Percentiles rank a stretch among this genome's conserved stretches.
Evolutionary conservation across 2,888 invertebrate species (phyloP).

Genomic region (Octonoba sinensis): DNA sequence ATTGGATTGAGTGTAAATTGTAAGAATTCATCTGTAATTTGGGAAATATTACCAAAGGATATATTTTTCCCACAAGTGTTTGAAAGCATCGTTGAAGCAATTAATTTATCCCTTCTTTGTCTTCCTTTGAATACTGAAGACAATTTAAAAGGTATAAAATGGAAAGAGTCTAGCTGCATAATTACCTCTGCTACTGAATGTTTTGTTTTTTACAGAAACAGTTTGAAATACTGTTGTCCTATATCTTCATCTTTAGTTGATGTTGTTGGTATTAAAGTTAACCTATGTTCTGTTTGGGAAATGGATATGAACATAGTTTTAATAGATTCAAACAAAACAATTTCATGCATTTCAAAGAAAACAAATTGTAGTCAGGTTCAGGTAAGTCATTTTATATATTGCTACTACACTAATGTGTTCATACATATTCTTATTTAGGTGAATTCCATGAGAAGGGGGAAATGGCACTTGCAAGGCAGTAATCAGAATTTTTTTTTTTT

Average conservation of each 20-base stretch:
- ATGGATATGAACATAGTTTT: not conserved
- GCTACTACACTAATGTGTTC: too few species aligned
- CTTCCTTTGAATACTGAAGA: not conserved
- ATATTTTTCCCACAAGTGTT: not conserved
- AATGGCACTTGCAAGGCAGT: too few species aligned
- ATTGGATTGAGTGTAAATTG: not conserved
- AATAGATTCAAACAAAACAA: not conserved
- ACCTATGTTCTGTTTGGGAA: not conserved
- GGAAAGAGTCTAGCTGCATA: not conserved
- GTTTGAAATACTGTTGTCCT: constrained; percentile 1
- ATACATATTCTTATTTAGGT: too few species aligned
- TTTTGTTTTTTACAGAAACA: not conserved
- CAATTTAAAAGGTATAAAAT: not conserved
- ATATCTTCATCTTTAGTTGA: not conserved
- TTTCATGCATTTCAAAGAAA: not conserved
- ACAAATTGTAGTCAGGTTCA: not conserved
- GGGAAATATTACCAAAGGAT: not conserved
- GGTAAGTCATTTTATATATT: not conserved
- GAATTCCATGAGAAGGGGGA: too few species aligned
- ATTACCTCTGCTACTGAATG: not conserved
- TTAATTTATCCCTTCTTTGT: not conserved
- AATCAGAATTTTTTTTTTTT: too few species aligned
- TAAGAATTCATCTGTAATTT: not conserved
- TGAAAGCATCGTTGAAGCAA: not conserved
- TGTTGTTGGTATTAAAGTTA: not conserved